Evolutionary conservation across 2,888 invertebrate species (phyloP), one percentile per base, ranked within the genome.

Genomic region (Thyatira batis): DNA sequence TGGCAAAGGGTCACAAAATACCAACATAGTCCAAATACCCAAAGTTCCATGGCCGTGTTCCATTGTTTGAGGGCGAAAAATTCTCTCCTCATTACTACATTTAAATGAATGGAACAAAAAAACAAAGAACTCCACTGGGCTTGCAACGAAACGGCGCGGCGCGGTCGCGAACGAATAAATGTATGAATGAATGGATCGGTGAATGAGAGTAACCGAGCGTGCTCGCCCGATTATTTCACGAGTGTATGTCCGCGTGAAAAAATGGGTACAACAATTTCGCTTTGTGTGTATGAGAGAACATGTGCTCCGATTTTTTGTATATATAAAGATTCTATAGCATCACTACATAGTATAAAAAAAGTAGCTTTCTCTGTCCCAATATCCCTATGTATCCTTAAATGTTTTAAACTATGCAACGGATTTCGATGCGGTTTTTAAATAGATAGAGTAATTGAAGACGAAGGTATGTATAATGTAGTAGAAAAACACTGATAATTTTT

Each of bases 11-110:
- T 39, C 39, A 39, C 39, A 39, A 17, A 39, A 39, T 28, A 50
- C 44, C 45, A 49, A 52, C 43, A 48, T 43, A 11, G 48, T 48
- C 28, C 48, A 55, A 55, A 52, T 53, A 43, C 48, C 30, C 43
- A 20, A 56, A 44, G 39, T 43, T 39, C 45, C 52, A 50, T 55
- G 50, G 43, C 52, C 48, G 51, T 28, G 51, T 21, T 39, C 52
- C 52, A 52, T 52, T 50, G 28, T 39, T 17, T 45, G 39, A 39
- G 13, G 51, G 51, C 45, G 51, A 52, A 53, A 61, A 61, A 60
- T 45, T 44, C 58, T 46, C 43, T 39, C 48, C 62, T 67, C 67
- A 67, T 63, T 67, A 67, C 61, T 65, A 60, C 53, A 57, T 63
- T 67, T 58, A 57, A 67, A 62, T 64, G 59, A 65, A 63, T 60